Base-by-base conservation (phyloP, 53 echinoderm and acorn worm species). In the Mesocentrotus franciscanus region DNA sequence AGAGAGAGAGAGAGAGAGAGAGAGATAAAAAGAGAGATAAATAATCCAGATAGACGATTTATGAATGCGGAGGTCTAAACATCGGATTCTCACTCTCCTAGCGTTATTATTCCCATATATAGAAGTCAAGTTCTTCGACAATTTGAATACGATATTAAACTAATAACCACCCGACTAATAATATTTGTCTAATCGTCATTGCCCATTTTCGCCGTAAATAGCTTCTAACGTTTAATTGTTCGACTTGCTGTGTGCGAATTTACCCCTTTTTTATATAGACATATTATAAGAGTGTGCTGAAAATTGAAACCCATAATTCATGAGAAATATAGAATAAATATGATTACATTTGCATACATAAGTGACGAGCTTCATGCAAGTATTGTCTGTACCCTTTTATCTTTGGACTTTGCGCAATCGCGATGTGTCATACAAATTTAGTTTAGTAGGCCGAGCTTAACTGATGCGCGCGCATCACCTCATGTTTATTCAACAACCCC, bases 371-470 rank as follows among this genome's bases (percentile, higher is more conserved):
- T 20, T 6, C 20, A 49, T 42, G 24, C 49, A 10, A 5, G 14
- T 22, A 22, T 20, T 4, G 5, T 49, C 42, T 42, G 2, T 49
- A 36, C 0, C 62, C 18, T 9, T 16, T 62, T 62, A 18, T 16
- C 15, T 49, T 84, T 84, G 49, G 49, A 84, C 84, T 84, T 78
- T 84, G 84, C 42, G 55, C 84, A 84, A 84, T 84, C 42, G 84
- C 7, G 16, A 79, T 79, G 84, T 49, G 84, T 84, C 84, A 84
- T 84, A 24, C 84, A 39, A 34, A 35, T 10, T 74, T 30, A 84
- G 55, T 24, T 24, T 49, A 20, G 49, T 18, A 84, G 79, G 4
- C 13, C 17, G 34, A 14, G 17, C 36, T 79, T n/a, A 2, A 9
- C 1, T 15, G 1, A 49, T 84, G 84, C 84, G 84, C 24, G 84